Base-by-base conservation (phyloP, 2,888 invertebrate genomes). In the Drosophila diplacantha region DNA sequence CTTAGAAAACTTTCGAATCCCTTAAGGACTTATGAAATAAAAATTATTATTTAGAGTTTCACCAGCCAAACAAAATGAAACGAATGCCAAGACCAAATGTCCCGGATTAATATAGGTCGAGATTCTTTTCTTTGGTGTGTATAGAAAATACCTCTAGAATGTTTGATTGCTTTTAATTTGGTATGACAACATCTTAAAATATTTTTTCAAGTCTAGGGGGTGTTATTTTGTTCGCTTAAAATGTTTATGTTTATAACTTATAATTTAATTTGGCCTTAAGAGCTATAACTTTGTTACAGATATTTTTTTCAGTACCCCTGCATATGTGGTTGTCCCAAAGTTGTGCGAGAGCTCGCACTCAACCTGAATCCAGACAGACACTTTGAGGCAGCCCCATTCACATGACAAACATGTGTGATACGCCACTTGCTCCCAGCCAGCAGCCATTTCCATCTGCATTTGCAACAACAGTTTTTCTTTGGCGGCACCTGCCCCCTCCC, bases 381-480 rank as follows among this genome's bases (percentile, higher is more conserved):
- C 74, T 60, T 62, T 41, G 63, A 61, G 60, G 63, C 51, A 58
- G 59, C 58, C 44, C 43, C 59, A 56, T 69, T 79, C 72, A 58
- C 51, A 68, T 72, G 78, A 63, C 83, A 82, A 78, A 82, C 78
- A 78, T 82, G 83, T 78, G 78, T 72, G 78, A 80, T 77, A 68
- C 75, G 83, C 70, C 75, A 70, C 78, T 82, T 80, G 77, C 81
- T 67, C 81, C 80, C 69, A 55, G 58, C 54, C 57, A 26, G 26
- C 38, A 52, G 38, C 26, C 51, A 61, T 66, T 73, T 75, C 70
- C 60, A 69, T 74, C 68, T 68, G 41, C 58, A 55, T 52, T 55
- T 44, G 46, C 66, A 62, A 57, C 60, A 62, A 50, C 60, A 62
- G 63, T 62, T 50, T 60, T 62, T 35, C 60, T 50, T 60, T 41